A percentile compares a stretch with the other conserved stretches of the same genome.
Conservation (phyloP, 2,797 vertebrate genomes). For the Astyanax mexicanus region DNA sequence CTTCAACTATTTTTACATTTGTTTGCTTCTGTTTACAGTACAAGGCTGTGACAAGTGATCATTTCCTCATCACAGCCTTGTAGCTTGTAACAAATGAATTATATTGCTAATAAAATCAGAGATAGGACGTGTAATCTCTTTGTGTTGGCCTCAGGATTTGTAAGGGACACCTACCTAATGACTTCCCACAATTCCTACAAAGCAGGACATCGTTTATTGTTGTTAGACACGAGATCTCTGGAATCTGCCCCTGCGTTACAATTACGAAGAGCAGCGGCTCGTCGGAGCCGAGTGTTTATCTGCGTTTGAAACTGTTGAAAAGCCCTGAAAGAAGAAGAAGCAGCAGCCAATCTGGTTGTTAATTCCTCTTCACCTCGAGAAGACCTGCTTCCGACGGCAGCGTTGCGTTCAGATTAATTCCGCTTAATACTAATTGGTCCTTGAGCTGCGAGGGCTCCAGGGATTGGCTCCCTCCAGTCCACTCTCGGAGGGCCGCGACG, state of each 20-base stretch:
- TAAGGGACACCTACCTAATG: neutral
- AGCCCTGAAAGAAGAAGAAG: constrained; percentile 52
- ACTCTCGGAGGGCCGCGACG: constrained; percentile 73
- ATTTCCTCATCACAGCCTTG: too few relatives aligned
- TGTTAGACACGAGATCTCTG: neutral
- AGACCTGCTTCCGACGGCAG: constrained; percentile 80
- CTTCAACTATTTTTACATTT: too few relatives aligned
- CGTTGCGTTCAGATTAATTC: constrained; percentile 84
- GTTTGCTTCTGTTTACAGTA: too few relatives aligned
- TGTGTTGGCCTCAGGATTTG: neutral
- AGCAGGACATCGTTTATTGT: neutral
- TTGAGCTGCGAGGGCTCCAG: constrained; percentile 73
- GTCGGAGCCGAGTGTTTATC: neutral
- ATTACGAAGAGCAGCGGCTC: neutral
- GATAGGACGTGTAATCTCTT: neutral
- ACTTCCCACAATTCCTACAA: constrained; percentile 7
- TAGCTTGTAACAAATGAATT: neutral
- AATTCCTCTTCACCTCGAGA: constrained; percentile 84
- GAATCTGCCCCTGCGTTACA: constrained; percentile 11
- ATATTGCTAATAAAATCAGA: neutral
- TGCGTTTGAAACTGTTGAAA: neutral
- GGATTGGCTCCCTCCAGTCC: constrained; percentile 79
- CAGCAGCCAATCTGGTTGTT: constrained; percentile 74
- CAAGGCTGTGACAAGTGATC: too few relatives aligned
- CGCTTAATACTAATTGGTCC: constrained; percentile 86